Conservation (phyloP, 92 coral and sea anemone species). For the Bergia sp. region DNA sequence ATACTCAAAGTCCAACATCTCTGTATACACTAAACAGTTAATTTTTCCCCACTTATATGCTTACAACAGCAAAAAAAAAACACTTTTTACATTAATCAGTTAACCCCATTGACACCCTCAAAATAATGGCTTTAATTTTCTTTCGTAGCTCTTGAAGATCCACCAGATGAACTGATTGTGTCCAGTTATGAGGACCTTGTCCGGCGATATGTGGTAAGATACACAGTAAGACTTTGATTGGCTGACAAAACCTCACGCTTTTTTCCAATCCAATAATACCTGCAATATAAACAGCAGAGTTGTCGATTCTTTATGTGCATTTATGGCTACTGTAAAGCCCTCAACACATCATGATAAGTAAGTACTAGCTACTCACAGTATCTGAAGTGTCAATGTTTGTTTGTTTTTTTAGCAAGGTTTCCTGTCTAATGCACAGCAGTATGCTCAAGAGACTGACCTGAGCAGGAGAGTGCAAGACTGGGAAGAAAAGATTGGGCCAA, state of each 20-base stretch:
- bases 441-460: conserved; percentile 93
- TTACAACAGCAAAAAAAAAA: too few species aligned
- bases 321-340: not conserved
- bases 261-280: too few species aligned
- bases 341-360: not conserved
- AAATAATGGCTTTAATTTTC: not conserved
- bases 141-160: conserved; percentile 76
- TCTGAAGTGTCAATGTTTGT: not conserved
- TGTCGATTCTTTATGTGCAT: too few species aligned
- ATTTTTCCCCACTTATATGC: too few species aligned
- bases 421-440: conserved; percentile 87
- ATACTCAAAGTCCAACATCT: too few species aligned
- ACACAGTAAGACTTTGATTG: not conserved
- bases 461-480: conserved; percentile 87
- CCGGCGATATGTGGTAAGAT: conserved; percentile 83
- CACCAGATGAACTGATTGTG: conserved; percentile 79
- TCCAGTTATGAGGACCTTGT: conserved; percentile 98
- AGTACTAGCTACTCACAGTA: not conserved
- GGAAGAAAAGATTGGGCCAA: conserved; percentile 91
- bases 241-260: too few species aligned
- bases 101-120: too few species aligned
- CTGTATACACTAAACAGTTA: too few species aligned
- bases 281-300: too few species aligned
- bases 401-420: conserved; percentile 84
- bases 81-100: too few species aligned